Evolutionary conservation across 2,113 vertebrate species (phyloP), one percentile per base, ranked within the genome.

Genomic region (Chaenogobius annularis): DNA sequence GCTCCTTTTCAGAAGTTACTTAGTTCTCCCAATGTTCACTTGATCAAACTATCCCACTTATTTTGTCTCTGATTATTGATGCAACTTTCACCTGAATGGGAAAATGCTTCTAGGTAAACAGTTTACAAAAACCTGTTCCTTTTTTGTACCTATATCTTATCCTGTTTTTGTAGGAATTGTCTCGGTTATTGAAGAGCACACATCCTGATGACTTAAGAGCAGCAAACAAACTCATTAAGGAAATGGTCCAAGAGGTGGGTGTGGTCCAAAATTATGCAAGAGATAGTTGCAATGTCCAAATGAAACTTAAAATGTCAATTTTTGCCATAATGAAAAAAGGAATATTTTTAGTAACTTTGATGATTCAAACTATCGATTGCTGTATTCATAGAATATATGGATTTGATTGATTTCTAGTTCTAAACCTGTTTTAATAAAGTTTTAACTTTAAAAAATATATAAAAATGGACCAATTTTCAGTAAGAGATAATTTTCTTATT

Each of bases 151-250:
- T 40, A 40, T 64, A 55, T 68, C 79, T 56, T 44, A 20, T 84
- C 86, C 78, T 87, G 64, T 66, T 81, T 91, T 52, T 92, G 78
- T 87, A 99, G 98, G 96, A 89, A 76, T 91, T 99, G 87, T 96
- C 98, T 55, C 95, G 96, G 69, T 93, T 99, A 59, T 89, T 99
- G 75, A 99, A 97, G 83, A 99, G 98, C 90, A 94, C 95, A 44
- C 96, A 98, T 68, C 96, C 97, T 0, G 97, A 99, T 85, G 98
- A 99, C 87, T 93, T 99, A 48, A 93, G 96, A 68, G 97, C 97
- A 19, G 98, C 98, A 90, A 99, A 99, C 92, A 97, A 96, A 80
- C 96, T 99, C 80, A 99, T 99, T 82, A 99, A 99, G 91, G 97
- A 98, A 92, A 99, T 99, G 97, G 97, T 99, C 75, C 97, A 99